Percentiles rank a stretch among this genome's conserved stretches.
Evolutionary conservation across 2,113 vertebrate species (phyloP).

Genomic region (Scortum barcoo): DNA sequence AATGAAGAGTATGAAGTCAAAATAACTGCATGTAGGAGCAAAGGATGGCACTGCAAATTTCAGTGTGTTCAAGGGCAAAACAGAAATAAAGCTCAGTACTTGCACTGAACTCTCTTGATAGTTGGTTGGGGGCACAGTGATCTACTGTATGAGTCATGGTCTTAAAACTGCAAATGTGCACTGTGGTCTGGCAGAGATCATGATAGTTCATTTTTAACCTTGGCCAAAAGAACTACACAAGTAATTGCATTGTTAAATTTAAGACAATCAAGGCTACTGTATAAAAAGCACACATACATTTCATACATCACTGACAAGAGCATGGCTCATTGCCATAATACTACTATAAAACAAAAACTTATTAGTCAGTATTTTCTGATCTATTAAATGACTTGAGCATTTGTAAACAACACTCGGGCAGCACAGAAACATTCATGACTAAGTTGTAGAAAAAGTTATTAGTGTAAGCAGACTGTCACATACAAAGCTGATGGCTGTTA

Average conservation of each 20-base stretch:
- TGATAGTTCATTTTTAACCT: background rate
- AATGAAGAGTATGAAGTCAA: no score
- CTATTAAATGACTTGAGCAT: background rate
- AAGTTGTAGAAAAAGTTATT: background rate
- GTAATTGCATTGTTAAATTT: background rate
- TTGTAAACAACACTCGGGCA: background rate
- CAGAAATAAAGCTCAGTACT: no score
- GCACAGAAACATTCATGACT: no score
- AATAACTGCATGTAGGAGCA: no score
- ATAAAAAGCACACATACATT: background rate
- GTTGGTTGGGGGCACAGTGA: background rate
- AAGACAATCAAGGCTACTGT: background rate
- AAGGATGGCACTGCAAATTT: no score
- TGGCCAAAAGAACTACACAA: background rate
- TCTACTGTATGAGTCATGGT: background rate
- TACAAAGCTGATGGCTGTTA: background rate
- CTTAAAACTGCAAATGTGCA: background rate
- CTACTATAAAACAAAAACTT: no score
- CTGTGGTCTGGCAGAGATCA: background rate
- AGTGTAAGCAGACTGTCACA: background rate
- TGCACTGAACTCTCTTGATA: no score
- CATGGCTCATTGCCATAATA: background rate
- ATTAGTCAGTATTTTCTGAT: background rate
- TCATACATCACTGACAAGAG: background rate
- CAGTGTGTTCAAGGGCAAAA: no score